Evolutionary conservation across 1,140 invertebrate genomes (phyloP).

Genomic region (Hypothenemus hampei): DNA sequence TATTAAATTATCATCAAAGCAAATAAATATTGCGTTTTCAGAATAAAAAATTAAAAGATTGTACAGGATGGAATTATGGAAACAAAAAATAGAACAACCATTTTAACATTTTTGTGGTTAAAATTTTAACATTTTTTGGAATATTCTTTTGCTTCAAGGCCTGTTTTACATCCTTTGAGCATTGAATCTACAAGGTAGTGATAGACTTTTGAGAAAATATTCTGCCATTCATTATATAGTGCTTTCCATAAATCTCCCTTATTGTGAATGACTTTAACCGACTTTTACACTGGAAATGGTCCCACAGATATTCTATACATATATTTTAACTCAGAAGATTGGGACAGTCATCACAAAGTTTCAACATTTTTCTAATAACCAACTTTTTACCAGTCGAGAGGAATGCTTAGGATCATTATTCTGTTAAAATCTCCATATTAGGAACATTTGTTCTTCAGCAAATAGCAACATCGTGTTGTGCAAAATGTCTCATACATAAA

Average conservation of each 20-base stretch:
- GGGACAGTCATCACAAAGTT: too few relatives aligned
- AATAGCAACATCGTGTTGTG: neutral
- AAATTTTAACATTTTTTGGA: slow-evolving; percentile 2
- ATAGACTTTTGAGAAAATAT: slow-evolving; percentile 4
- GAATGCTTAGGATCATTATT: too few relatives aligned
- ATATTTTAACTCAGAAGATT: too few relatives aligned
- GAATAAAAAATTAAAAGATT: neutral
- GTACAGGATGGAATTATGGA: neutral
- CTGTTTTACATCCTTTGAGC: neutral
- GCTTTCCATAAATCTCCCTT: neutral
- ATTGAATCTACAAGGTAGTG: slow-evolving; percentile 5
- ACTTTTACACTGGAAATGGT: neutral
- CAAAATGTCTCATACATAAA: slow-evolving; percentile 5
- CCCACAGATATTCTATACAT: neutral
- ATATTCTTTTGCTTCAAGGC: slow-evolving; percentile 3
- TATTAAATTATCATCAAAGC: neutral
- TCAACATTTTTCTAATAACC: neutral
- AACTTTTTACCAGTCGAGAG: neutral
- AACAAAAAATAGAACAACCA: neutral
- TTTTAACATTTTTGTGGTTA: neutral
- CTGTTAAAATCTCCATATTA: neutral
- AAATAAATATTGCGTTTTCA: neutral
- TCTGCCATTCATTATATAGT: slow-evolving; percentile 3
- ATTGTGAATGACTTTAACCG: slow-evolving; percentile 1
- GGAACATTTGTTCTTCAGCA: neutral